Percentiles rank a stretch among this genome's conserved stretches.
Evolutionary conservation across 2,113 vertebrate species (phyloP).

Genomic region (Telmatochromis sp.): DNA sequence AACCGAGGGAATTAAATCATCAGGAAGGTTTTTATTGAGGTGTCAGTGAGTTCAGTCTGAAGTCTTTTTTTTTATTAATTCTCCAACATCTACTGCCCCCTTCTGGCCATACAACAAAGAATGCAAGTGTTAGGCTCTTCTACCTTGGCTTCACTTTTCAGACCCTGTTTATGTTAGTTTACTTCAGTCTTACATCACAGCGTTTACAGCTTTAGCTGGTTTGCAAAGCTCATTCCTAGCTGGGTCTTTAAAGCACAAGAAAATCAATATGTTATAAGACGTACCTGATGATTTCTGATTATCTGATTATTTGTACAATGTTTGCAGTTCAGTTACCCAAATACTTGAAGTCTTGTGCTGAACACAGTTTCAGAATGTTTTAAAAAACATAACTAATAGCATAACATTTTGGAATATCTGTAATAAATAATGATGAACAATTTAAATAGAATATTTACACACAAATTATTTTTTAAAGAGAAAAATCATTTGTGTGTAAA

Average conservation of each 20-base stretch:
- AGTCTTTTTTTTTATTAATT: neutral
- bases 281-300: neutral
- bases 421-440: neutral
- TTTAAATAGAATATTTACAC: neutral
- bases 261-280: neutral
- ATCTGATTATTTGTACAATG: neutral
- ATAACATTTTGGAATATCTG: neutral
- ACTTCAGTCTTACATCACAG: fast-evolving
- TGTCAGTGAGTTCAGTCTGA: neutral
- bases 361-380: neutral
- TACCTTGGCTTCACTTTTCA: neutral
- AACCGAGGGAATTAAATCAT: fast-evolving
- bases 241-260: neutral
- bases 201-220: neutral
- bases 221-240: fast-evolving
- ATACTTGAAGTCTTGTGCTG: neutral
- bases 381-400: neutral
- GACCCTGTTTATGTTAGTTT: neutral
- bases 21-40: neutral
- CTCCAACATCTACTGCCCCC: neutral
- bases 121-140: neutral
- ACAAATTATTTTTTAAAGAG: neutral
- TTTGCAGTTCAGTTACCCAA: neutral
- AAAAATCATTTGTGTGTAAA: neutral
- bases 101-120: neutral